Evolutionary conservation across 2,888 invertebrate genomes (phyloP), one percentile per base, ranked within the genome.

Genomic region (Philaethria dido): DNA sequence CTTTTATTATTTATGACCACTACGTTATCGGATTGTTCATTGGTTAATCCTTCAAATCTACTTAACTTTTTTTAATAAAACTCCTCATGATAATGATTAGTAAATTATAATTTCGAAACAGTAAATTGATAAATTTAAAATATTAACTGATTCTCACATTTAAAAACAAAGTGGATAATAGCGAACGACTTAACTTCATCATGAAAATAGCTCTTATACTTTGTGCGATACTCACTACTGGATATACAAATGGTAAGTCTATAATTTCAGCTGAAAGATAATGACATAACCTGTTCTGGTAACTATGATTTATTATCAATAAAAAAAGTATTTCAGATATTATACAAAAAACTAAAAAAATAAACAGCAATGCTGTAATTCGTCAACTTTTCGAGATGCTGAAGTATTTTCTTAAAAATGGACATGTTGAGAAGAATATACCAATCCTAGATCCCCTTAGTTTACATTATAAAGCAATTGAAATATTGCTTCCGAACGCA

Each of bases 381-480:
- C 67, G 71, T 13, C 78, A 80, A 62, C 63, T 80, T 0, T 77
- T 80, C 42, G 80, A 80, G 71, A 72, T 78, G 71, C 47, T 77
- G 1, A 75, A 77, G 66, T 66, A 68, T 42, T 62, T 77, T 2
- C 73, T 81, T 0, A 76, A 69, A 69, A 69, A 74, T 57, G 81
- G 80, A 0, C 72, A 72, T 39, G 8, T 25, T 0, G 72, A 75
- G 1, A 73, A 74, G 8, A 66, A 71, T 6, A 20, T 77, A 1
- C 79, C 80, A 6, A 60, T 77, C 3, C n/a, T 78, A 42, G 82
- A 84, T 60, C 79, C 82, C 0, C 69, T 73, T 33, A 22, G 66
- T 54, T 73, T 78, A 33, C 66, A 75, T 9, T 18, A 67, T 50
- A 62, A 64, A 39, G 47, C 64, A 16, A 22, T 68, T 13, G 64